These are phyloP conservation scores for Pteropus rufus DNA, from an alignment of 2,797 vertebrate species.

Conservation along the genomic window DNA sequence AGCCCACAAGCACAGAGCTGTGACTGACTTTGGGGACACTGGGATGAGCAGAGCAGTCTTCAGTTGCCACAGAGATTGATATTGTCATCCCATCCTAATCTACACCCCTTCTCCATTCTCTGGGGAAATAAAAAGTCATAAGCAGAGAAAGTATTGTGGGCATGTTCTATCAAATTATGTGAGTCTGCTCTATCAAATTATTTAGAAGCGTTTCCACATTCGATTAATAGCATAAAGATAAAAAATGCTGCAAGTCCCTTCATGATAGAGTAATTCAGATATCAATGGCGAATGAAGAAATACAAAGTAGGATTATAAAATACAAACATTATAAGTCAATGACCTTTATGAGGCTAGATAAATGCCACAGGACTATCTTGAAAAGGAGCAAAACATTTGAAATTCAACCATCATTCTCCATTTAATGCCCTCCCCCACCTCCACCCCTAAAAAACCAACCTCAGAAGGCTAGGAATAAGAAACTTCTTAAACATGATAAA, in stretches of 20 bases:
- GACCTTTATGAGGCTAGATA: neutral
- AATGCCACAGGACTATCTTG: neutral
- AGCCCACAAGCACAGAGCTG: accelerated
- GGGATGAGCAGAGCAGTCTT: accelerated
- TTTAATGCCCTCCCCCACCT: neutral
- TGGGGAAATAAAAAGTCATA: neutral
- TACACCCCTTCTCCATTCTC: neutral
- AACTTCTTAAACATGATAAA: neutral
- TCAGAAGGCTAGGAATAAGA: neutral
- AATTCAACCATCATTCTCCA: neutral
- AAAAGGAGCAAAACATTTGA: neutral
- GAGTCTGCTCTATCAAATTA: neutral
- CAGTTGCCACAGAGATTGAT: neutral
- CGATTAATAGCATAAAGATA: neutral
- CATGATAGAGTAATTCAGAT: neutral
- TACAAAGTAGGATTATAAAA: neutral
- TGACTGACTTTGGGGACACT: accelerated
- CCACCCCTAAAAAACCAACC: neutral
- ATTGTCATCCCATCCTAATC: neutral
- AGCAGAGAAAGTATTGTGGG: neutral
- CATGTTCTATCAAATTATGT: neutral
- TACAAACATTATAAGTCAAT: accelerated
- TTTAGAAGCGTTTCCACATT: neutral
- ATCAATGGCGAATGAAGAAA: neutral
- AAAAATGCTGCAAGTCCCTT: neutral